Evolutionary conservation across 2,797 vertebrate species (phyloP), one percentile per base, ranked within the genome.

Genomic region (Xenentodon cancila): DNA sequence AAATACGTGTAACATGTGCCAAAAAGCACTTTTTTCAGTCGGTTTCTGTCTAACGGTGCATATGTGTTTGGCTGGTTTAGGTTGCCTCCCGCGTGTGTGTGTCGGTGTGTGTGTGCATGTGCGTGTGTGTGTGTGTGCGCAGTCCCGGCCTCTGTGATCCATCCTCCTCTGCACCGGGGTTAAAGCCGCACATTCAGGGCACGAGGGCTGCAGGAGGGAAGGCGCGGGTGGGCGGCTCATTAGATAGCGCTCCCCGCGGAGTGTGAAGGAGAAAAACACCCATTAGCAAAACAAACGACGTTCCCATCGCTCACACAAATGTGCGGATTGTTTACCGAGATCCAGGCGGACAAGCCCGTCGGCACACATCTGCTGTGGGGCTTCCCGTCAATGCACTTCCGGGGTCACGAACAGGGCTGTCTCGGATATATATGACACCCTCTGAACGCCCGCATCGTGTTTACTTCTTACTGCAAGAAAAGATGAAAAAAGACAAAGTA

Each of bases 261-360:
- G 87, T 76, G 84, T 74, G 82, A 80, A 82, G 88, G 83, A 86
- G 88, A 89, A 90, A 91, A 91, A 89, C 88, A 87, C 72, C 87
- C 89, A 91, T 92, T 92, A 92, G 89, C 87, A 89, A 91, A 92
- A 91, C 88, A 90, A 92, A 90, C 81, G 79, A 84, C 60, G 74
- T 75, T 84, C 80, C 87, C 73, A 88, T 89, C 78, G 81, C 81
- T 87, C 85, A 81, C 79, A 78, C 77, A 71, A 79, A 85, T 73
- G 69, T 80, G 32, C 64, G 27, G 56, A 76, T 74, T 86, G 86
- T 87, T 87, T 87, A 86, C 84, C 32, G 57, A 82, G 78, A 84
- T 82, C 74, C 74, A 42, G 75, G 69, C 77, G 58, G 76, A 62
- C 27, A 12, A 44, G 64, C 50, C 75, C 11, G 47, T 30, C 9